Conservation (phyloP, 2,797 vertebrate species). For the Apogon hyalosoma region DNA sequence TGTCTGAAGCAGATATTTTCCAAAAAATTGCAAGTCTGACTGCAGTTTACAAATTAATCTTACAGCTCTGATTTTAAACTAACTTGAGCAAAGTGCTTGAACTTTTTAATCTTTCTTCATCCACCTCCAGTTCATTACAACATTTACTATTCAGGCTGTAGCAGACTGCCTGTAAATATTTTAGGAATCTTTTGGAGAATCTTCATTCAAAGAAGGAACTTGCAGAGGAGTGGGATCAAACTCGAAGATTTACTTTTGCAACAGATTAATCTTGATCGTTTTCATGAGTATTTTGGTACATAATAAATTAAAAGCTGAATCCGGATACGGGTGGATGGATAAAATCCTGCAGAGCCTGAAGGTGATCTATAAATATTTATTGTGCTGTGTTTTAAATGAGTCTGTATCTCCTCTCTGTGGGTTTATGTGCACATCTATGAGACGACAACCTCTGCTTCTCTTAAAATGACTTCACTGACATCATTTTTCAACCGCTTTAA, state of each 20-base stretch:
- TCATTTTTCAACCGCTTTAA: constrained; percentile 23
- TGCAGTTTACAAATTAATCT: constrained; percentile 7
- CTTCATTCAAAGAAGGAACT: background rate
- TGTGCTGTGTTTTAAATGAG: constrained; percentile 1
- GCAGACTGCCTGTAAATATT: constrained; percentile 10
- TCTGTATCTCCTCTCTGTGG: background rate
- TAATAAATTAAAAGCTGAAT: no score
- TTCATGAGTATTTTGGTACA: no score
- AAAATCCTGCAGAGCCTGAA: background rate
- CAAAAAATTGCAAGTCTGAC: background rate
- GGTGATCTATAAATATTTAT: constrained; percentile 10
- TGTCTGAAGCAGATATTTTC: no score
- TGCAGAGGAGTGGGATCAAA: background rate
- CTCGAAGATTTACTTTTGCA: background rate
- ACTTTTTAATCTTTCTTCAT: background rate
- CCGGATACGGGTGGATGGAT: background rate
- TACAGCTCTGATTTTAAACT: constrained; percentile 11
- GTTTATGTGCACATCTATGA: constrained; percentile 3
- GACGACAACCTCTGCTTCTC: constrained; percentile 1
- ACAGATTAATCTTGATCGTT: background rate
- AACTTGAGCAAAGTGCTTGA: constrained; percentile 1
- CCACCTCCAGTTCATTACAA: background rate
- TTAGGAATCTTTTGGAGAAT: background rate
- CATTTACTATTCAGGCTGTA: background rate
- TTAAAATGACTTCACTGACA: constrained; percentile 19